A percentile compares a stretch with the other conserved stretches of the same genome.
Evolutionary conservation across 2,113 vertebrate species (phyloP).

Genomic region (Lasiurus borealis): DNA sequence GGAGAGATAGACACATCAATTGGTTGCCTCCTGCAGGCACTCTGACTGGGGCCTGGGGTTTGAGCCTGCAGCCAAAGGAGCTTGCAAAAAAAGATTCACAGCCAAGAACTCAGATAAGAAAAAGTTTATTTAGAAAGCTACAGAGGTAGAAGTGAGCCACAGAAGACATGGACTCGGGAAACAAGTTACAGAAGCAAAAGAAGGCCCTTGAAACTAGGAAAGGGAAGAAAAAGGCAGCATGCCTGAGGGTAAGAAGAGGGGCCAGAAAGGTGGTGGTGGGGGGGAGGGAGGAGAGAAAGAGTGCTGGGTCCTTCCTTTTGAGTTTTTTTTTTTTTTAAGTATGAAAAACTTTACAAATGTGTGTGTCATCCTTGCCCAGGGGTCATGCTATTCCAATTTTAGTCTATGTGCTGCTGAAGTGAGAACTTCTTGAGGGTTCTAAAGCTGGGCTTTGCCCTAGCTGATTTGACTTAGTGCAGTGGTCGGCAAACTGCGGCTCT

Average conservation of each 20-base stretch:
- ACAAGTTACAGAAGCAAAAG: not conserved
- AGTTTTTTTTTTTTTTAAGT: not conserved
- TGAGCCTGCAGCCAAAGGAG: not conserved
- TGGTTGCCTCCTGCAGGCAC: too few species aligned
- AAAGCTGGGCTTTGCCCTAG: too few species aligned
- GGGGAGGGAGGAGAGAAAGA: not conserved
- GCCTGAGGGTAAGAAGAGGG: not conserved
- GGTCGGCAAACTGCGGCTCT: too few species aligned
- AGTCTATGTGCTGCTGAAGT: too few species aligned
- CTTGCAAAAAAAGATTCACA: not conserved
- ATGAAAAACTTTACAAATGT: too few species aligned
- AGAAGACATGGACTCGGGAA: not conserved
- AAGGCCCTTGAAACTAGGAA: not conserved
- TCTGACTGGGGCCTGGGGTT: too few species aligned
- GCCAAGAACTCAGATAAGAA: not conserved
- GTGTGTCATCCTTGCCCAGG: too few species aligned
- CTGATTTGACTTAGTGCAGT: too few species aligned
- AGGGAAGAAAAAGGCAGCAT: not conserved
- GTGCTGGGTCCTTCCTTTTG: not conserved
- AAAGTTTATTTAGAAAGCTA: not conserved
- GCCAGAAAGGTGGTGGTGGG: not conserved
- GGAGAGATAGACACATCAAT: too few species aligned
- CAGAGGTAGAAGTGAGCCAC: not conserved
- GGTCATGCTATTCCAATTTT: too few species aligned
- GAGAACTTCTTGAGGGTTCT: too few species aligned